Evolutionary conservation across 2,113 vertebrate genomes (phyloP).

Genomic region (Neotoma lepida): DNA sequence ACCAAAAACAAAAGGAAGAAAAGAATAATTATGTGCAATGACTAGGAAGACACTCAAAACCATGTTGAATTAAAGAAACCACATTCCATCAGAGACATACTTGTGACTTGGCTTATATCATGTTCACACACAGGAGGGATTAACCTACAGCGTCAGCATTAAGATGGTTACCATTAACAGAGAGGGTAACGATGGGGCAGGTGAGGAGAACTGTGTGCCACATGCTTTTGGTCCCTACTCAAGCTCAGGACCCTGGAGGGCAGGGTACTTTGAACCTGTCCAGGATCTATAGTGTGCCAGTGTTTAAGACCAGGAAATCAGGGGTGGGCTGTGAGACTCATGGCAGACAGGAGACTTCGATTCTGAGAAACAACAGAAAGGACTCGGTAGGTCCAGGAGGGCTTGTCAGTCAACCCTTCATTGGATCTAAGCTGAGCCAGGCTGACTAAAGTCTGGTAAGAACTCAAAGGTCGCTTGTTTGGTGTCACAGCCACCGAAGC

Average conservation of each 20-base stretch:
- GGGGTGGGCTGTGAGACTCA: accelerated
- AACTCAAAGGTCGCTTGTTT: neutral
- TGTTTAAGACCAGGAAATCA: neutral
- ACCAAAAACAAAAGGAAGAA: neutral
- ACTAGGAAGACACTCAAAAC: neutral
- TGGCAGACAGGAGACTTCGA: neutral
- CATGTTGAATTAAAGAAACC: neutral
- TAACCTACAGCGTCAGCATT: neutral
- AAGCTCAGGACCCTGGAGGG: neutral
- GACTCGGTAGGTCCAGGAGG: accelerated
- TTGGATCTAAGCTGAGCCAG: neutral
- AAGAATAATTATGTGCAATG: neutral
- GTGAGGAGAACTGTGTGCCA: neutral
- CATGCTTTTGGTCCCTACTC: neutral
- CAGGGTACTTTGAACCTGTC: too few relatives aligned
- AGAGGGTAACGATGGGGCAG: too few relatives aligned
- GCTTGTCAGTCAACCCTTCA: neutral
- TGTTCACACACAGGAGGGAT: neutral
- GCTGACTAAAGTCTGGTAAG: too few relatives aligned
- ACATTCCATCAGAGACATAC: neutral
- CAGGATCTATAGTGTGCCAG: accelerated
- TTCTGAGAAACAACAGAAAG: neutral
- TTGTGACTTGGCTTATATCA: neutral
- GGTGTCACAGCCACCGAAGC: neutral
- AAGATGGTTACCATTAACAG: neutral